Base-by-base conservation (phyloP, 2,888 invertebrate genomes). In the Eurytoma californica region DNA sequence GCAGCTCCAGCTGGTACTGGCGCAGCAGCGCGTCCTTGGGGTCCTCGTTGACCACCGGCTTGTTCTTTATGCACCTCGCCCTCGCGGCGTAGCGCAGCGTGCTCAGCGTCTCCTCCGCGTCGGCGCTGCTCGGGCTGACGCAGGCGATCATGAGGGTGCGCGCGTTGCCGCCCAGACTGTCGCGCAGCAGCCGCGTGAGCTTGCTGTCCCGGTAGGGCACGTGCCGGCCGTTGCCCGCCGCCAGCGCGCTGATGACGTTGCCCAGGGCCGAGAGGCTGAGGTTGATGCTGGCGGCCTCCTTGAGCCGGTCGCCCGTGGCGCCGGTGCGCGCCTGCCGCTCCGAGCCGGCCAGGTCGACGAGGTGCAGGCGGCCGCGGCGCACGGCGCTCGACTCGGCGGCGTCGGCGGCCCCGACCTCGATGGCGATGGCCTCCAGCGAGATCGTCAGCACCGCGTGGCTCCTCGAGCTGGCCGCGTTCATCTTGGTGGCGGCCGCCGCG, bases 221-320 rank as follows among this genome's bases (percentile, higher is more conserved):
- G 95, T 97, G 65, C 95, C 90, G 93, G 0, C 93, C 93, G 84
- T 94, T 94, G 2, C 94, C 94, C 85, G 95, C 94, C 0, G 94
- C 97, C 72, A 97, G 90, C 0, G 97, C 96, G 0, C 96, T 96
- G 82, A 97, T 97, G 0, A 97, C 97, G 88, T 97, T 97, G 3
- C 96, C 97, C 67, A 97, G 91, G 0, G 97, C 97, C 14, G 96
- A 96, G 47, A 97, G 91, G 0, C 96, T 96, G 69, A 97, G 90
- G 91, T 97, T 97, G 79, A 97, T 97, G 91, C 97, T 97, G 0
- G 96, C 96, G 0, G 97, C 97, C 90, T 97, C 97, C 86, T 95
- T 96, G 47, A 97, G 91, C 16, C 97, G 91, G 82, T 96, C 95
- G 0, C 97, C 97, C 9, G 95, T 94, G 0, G 97, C 96, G n/a